Evolutionary conservation across 2,797 vertebrate genomes (phyloP).

Genomic region (Poeciliopsis paucimaculata): DNA sequence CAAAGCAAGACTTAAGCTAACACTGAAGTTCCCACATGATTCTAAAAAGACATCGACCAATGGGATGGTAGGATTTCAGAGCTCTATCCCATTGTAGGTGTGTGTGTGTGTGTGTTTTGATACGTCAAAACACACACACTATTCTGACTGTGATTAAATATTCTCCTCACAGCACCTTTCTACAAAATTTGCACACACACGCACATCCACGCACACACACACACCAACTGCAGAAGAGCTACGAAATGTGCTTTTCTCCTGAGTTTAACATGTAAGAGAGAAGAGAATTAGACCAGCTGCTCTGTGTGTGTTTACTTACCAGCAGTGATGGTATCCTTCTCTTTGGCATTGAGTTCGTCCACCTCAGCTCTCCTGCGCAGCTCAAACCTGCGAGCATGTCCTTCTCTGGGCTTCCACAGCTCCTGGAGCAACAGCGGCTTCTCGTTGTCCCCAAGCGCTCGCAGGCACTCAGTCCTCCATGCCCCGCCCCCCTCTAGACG

Average conservation of each 20-base stretch:
- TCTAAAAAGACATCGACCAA: conserved; percentile 40
- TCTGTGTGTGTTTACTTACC: conserved; percentile 79
- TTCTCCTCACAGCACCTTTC: conserved; percentile 14
- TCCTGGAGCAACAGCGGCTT: conserved; percentile 94
- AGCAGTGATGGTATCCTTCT: conserved; percentile 93
- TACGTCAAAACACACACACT: background rate
- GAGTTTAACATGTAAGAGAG: conserved; percentile 66
- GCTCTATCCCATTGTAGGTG: conserved; percentile 27
- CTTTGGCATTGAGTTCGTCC: conserved; percentile 89
- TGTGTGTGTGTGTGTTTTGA: background rate
- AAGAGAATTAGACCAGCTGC: conserved; percentile 57
- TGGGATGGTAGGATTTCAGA: conserved; percentile 45
- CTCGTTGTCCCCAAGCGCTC: conserved; percentile 90
- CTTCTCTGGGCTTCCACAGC: conserved; percentile 94
- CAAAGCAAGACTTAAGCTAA: conserved; percentile 48
- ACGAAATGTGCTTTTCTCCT: conserved; percentile 69
- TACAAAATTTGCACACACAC: background rate
- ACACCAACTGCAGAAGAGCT: conserved; percentile 44
- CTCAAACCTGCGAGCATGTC: conserved; percentile 91
- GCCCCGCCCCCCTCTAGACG: conserved; percentile 83
- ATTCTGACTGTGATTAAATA: background rate
- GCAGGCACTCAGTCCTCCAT: conserved; percentile 89
- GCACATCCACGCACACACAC: conserved; percentile 22
- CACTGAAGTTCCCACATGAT: conserved; percentile 16
- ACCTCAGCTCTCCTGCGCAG: conserved; percentile 88